These are phyloP conservation scores for Callyntrura guangdongensis DNA, from an alignment of 2,888 invertebrate species.

Conservation along the genomic window DNA sequence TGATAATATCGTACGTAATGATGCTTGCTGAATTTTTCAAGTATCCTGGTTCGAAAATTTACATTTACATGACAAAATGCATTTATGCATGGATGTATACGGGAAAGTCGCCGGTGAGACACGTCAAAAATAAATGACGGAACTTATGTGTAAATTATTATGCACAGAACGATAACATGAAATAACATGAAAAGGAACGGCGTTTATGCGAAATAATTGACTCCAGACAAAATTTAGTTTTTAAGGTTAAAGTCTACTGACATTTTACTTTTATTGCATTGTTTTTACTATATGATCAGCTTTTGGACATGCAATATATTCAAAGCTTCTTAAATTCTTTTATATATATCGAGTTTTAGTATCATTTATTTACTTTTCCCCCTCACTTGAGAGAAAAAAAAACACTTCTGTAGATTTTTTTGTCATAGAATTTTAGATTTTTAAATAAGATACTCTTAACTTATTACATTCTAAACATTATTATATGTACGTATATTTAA, in stretches of 20 bases:
- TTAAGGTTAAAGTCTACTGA: slow-evolving; percentile 74
- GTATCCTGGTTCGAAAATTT: no score
- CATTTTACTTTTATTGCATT: slow-evolving; percentile 78
- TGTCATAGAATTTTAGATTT: slow-evolving; percentile 1
- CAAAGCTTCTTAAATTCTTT: slow-evolving; percentile 63
- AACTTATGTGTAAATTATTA: no score
- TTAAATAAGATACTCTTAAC: slow-evolving; percentile 50
- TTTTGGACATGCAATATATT: slow-evolving; percentile 77
- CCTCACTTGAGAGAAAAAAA: slow-evolving; percentile 52
- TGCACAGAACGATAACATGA: no score
- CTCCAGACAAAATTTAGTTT: slow-evolving; percentile 35
- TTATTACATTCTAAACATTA: background rate
- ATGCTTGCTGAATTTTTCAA: no score
- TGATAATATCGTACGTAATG: no score
- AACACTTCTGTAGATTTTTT: slow-evolving; percentile 5
- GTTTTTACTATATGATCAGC: slow-evolving; percentile 78
- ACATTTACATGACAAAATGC: no score
- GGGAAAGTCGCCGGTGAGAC: no score
- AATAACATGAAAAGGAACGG: background rate
- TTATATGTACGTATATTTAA: no score
- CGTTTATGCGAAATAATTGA: slow-evolving; percentile 7
- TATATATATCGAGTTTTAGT: slow-evolving; percentile 61
- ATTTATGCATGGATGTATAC: no score
- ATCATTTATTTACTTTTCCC: slow-evolving; percentile 43
- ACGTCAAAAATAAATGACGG: background rate